phyloP scores from a whole-genome alignment of 2,113 vertebrate genomes.

The Variabilichromis moorii region DNA sequence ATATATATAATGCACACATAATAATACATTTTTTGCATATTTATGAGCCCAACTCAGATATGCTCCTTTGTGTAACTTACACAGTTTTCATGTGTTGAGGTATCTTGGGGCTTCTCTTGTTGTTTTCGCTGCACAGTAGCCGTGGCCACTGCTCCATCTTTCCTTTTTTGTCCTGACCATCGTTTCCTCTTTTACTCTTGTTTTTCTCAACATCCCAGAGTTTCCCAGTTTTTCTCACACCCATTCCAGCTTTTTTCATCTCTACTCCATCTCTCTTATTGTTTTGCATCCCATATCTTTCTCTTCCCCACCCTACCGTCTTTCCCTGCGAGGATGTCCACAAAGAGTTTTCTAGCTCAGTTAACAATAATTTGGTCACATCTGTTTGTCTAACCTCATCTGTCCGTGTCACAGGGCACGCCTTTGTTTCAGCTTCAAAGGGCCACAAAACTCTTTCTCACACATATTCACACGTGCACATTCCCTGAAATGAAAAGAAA shows the following conservation, averaged over 20 bases:
- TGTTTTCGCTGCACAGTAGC: constrained; percentile 2
- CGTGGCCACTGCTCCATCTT: not conserved
- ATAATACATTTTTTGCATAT: not conserved
- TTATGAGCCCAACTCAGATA: constrained; percentile 17
- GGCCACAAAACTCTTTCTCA: not conserved
- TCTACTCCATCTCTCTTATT: not conserved
- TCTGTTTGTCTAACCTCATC: constrained; percentile 44
- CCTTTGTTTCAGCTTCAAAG: constrained; percentile 38
- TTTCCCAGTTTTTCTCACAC: not conserved
- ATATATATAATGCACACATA: not conserved
- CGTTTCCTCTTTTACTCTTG: not conserved
- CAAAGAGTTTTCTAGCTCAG: not conserved
- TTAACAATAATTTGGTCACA: constrained; percentile 12
- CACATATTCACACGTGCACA: not conserved
- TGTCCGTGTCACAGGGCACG: constrained; percentile 50
- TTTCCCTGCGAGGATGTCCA: not conserved
- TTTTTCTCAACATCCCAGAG: not conserved
- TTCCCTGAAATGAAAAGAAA: not conserved
- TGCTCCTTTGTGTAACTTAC: constrained; percentile 17
- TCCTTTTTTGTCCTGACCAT: not conserved
- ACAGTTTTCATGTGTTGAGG: constrained; percentile 14
- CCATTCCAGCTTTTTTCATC: not conserved
- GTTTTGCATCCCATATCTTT: not conserved
- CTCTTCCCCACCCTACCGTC: not conserved
- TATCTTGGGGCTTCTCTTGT: constrained; percentile 2